Evolutionary conservation across 2,888 invertebrate species (phyloP), one percentile per base, ranked within the genome.

Genomic region (Pristionchus entomophagus): DNA sequence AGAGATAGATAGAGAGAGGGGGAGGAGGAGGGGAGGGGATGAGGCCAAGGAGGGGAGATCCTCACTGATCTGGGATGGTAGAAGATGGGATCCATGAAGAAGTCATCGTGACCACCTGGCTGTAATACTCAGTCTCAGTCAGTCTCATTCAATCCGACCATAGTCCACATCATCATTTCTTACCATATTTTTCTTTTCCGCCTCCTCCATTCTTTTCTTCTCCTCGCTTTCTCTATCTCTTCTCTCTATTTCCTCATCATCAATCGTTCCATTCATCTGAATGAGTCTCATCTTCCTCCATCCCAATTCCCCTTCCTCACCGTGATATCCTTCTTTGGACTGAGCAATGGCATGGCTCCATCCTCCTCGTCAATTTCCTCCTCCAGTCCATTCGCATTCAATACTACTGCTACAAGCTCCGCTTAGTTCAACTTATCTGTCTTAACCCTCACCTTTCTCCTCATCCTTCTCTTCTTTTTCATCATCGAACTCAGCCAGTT

Each of bases 71-170:
- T 32, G 0, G 85, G 85, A 53, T 85, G 85, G 77, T 85, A 85
- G 85, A 85, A 85, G 26, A 77, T 85, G 41, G 12, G 38, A 53
- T 85, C 85, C n/a, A 77, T 29, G 85, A 85, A 85, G 56, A 85
- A 29, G 38, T 85, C 85, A 77, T 85, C 77, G 73, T 77, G 77
- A 22, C 77, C 85, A 22, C 85, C 73, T 8, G 78, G 35, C 51
- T 49, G 51, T n/a, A 73, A 69, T n/a, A n/a, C n/a, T 69, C 29
- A 22, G 19, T 38, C 22, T 4, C 22, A 69, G 35, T 69, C 38
- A n/a, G n/a, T 56, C 53, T 32, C 32, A 53, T 19, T n/a, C 56
- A 19, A 29, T 2, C 35, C 19, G 4, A 78, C 78, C 49, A n/a
- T n/a, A 49, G 1, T 29, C 49, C 2, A 26, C 51, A 10, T 26